Evolutionary conservation across 2,797 vertebrate genomes (phyloP), one percentile per base, ranked within the genome.

Genomic region (Lophius americanus): DNA sequence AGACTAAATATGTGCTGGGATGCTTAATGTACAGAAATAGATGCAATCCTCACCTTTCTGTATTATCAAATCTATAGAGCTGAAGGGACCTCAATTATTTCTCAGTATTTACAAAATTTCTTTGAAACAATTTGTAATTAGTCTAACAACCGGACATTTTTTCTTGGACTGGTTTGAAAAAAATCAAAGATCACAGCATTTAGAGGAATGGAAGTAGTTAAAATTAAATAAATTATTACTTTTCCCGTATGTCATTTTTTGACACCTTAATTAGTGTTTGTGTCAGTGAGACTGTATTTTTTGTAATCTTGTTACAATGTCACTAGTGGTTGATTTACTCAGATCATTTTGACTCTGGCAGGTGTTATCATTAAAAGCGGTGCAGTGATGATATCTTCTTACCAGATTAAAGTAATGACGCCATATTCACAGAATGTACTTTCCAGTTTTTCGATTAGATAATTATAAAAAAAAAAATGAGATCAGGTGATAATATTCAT

Each of bases 261-360:
- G 50, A 37, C 46, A 14, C 9, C 9, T 39, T 9, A 42, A 5
- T 36, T 4, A 46, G 5, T 13, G 10, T 60, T 23, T 23, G 57
- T 35, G 41, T 12, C 41, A n/a, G 51, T 53, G 41, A 51, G 52
- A 9, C 64, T 36, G 12, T 44, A 8, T 10, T 3, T 10, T 64
- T 37, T 62, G 0, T 67, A 62, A 77, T 51, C 11, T 52, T 13
- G 64, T 66, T 64, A 57, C 62, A 72, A 41, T 51, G 59, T 42
- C 56, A 62, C 39, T 41, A 11, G 41, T 35, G 14, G 11, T 36
- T 41, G 9, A 3, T 66, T 7, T 75, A 81, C 76, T 64, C 50
- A 70, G 54, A 72, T 81, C 60, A 79, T 71, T 44, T 59, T 46
- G 37, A 38, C 12, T 36, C 49, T 72, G 58, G 13, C 55, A 37